A percentile compares a stretch with the other conserved stretches of the same genome.
These are phyloP conservation scores for Lepidochitona cinerea DNA, from an alignment of 2,888 invertebrate genomes.

Conservation along the genomic window DNA sequence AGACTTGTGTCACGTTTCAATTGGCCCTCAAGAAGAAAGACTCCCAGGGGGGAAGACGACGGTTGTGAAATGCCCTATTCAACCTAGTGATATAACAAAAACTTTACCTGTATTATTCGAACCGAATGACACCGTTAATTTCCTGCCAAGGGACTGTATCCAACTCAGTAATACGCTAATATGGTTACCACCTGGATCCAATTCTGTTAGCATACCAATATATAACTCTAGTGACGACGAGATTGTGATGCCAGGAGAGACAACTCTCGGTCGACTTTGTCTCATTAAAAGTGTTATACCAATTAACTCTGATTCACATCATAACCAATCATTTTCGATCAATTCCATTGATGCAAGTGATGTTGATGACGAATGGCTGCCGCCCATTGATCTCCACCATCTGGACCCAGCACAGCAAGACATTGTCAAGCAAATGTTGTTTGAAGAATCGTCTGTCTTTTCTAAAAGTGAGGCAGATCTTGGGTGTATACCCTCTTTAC, in stretches of 20 bases:
- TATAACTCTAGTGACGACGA: background rate
- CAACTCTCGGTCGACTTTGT: background rate
- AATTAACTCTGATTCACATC: background rate
- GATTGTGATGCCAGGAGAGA: background rate
- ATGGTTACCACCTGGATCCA: background rate
- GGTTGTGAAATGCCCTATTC: background rate
- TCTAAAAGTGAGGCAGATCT: slow-evolving; percentile 29
- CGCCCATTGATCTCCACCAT: slow-evolving; percentile 15
- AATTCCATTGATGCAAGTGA: background rate
- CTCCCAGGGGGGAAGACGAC: background rate
- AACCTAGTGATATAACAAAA: too few species aligned
- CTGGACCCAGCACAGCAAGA: slow-evolving; percentile 18
- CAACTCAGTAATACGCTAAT: background rate
- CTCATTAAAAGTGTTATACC: background rate
- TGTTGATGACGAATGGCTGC: slow-evolving; percentile 21
- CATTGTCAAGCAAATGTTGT: slow-evolving; percentile 18
- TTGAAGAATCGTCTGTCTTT: slow-evolving; percentile 29
- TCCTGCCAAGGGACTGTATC: background rate
- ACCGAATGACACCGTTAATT: background rate
- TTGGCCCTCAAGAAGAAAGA: too few species aligned
- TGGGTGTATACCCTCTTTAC: slow-evolving; percentile 22
- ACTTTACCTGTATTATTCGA: background rate
- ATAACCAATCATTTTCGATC: background rate
- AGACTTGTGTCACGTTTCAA: too few species aligned
- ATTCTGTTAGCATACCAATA: background rate